Evolutionary conservation across 2,888 invertebrate species (phyloP).

Genomic region (Auanema sp.): DNA sequence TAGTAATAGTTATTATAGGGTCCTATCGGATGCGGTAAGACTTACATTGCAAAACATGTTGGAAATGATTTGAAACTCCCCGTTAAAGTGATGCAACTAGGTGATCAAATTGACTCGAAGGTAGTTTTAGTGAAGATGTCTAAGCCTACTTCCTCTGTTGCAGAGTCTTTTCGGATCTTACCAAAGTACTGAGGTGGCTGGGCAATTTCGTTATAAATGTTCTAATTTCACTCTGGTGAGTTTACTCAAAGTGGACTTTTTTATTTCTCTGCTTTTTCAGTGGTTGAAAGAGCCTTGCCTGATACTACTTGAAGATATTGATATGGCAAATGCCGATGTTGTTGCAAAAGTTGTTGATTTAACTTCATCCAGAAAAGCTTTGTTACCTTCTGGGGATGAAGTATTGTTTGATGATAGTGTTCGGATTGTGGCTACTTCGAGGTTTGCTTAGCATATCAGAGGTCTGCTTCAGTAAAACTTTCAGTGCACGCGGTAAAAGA

Average conservation of each 20-base stretch:
- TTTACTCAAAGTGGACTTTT: not conserved
- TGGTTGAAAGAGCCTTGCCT: constrained; percentile 74
- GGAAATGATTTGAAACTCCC: constrained; percentile 76
- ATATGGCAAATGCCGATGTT: constrained; percentile 89
- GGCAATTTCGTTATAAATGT: constrained; percentile 94
- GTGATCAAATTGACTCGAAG: constrained; percentile 94
- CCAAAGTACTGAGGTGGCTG: constrained; percentile 91
- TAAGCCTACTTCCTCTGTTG: constrained; percentile 17
- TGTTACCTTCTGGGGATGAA: constrained; percentile 85
- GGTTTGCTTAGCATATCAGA: constrained; percentile 64
- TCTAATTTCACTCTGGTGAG: constrained; percentile 40
- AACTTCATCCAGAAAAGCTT: constrained; percentile 68
- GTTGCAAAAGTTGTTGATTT: constrained; percentile 66
- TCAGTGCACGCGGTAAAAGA: constrained; percentile 36
- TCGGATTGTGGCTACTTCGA: constrained; percentile 86
- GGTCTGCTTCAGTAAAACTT: constrained; percentile 5
- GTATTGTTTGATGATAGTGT: constrained; percentile 82
- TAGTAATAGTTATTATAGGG: constrained; percentile 71
- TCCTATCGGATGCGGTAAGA: constrained; percentile 92
- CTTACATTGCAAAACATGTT: constrained; percentile 82
- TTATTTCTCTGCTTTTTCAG: constrained; percentile 23
- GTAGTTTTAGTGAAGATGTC: constrained; percentile 64
- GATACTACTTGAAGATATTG: constrained; percentile 85
- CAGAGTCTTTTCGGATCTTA: constrained; percentile 84
- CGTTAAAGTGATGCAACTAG: constrained; percentile 85